A percentile compares a stretch with the other conserved stretches of the same genome.
These are phyloP conservation scores for Alcis repandata DNA, from an alignment of 2,888 invertebrate genomes.

Conservation along the genomic window DNA sequence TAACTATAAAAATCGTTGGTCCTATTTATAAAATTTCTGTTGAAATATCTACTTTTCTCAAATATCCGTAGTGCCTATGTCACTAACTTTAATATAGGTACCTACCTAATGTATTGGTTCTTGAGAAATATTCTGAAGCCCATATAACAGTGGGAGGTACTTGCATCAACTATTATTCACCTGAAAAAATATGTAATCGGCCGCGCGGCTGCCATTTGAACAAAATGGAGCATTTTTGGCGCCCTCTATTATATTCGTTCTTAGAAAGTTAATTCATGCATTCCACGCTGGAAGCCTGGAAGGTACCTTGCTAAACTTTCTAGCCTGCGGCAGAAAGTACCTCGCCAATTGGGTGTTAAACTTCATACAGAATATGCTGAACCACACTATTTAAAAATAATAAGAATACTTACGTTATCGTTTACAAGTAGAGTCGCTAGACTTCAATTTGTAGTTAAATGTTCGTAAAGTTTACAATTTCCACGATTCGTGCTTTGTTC, in stretches of 20 bases:
- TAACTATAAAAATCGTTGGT: conserved; percentile 42
- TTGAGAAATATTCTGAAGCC: not conserved
- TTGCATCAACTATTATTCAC: not conserved
- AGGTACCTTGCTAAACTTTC: not conserved
- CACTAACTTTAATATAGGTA: conserved; percentile 31
- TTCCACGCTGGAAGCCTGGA: not conserved
- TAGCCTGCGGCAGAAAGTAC: conserved; percentile 2
- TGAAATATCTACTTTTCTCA: conserved; percentile 32
- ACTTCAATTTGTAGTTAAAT: conserved; percentile 80
- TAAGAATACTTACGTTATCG: conserved; percentile 49
- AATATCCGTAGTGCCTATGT: conserved; percentile 39
- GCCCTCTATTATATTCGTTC: not conserved
- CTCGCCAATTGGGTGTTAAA: conserved; percentile 9
- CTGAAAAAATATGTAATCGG: no score
- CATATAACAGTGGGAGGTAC: conserved; percentile 14
- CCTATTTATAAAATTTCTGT: conserved; percentile 45
- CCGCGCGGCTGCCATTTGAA: not conserved
- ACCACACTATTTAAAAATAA: conserved; percentile 1
- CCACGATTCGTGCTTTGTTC: conserved; percentile 77
- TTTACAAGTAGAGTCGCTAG: conserved; percentile 82
- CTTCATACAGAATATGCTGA: not conserved
- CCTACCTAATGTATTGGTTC: conserved; percentile 23
- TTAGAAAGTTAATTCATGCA: conserved; percentile 4
- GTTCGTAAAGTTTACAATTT: conserved; percentile 71
- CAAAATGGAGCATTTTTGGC: conserved; percentile 7